Base-by-base conservation (phyloP, 2,888 invertebrate genomes). In the Leptogaster cylindrica region DNA sequence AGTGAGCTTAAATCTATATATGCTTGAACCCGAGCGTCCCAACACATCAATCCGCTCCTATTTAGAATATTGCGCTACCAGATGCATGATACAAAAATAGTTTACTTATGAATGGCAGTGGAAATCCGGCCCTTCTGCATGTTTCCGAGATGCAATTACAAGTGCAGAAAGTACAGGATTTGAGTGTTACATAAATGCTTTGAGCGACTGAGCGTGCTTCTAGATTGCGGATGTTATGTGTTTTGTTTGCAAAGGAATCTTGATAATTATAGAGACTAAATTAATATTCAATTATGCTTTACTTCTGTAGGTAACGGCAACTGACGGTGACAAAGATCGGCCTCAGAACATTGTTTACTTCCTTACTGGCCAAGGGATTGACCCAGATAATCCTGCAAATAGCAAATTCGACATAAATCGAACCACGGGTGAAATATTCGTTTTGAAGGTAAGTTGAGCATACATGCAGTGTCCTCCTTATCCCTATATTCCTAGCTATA, bases 401-500 rank as follows among this genome's bases (percentile, higher is more conserved):
- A 94, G 93, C 83, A 95, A 95, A 84, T 97, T 97, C 79, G 95
- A 95, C 81, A 97, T 97, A 76, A 95, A 96, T 83, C 88, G 95
- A 70, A 95, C 95, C 23, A 92, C 94, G 1, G 97, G 97, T 70
- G 94, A 95, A 83, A 96, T 97, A 82, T 96, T 91, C 81, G 95
- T 97, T 12, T 85, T 95, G 28, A 95, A 95, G 90, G 95, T 95
- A 83, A 85, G 84, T 33, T 27, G 14, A 23, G n/a, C 14, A 44
- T 6, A 33, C 36, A 25, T 23, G 16, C n/a, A 41, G 14, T 39
- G 14, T 46, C 3, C 3, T 14, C 25, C 28, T 3, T 3, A 31
- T n/a, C 1, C 33, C 23, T 20, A 55, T 36, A 46, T 16, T 41
- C 5, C 14, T 41, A 1, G 7, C 14, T 2, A 41, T 14, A n/a